Percentiles rank a stretch among this genome's conserved stretches.
phyloP scores from a whole-genome alignment of 2,888 invertebrate genomes.

The Drosophila acutilabella region DNA sequence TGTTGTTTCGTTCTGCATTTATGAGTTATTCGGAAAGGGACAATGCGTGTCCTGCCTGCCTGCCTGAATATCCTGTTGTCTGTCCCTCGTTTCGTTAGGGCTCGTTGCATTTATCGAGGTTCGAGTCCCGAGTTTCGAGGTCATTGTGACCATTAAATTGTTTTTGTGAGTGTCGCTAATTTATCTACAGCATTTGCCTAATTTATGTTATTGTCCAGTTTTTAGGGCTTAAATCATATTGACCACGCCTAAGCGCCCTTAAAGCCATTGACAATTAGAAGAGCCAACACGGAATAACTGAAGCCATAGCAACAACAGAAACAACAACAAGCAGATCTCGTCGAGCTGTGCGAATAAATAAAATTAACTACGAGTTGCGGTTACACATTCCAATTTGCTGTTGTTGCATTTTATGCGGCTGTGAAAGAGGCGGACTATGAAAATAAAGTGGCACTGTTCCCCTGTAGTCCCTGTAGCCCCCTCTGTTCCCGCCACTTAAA shows the following conservation, averaged over 20 bases:
- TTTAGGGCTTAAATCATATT: conserved; percentile 61
- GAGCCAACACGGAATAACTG: neutral
- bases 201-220: conserved; percentile 68
- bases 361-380: conserved; percentile 80
- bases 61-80: neutral
- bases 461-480: conserved; percentile 6
- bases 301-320: neutral
- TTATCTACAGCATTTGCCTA: conserved; percentile 77
- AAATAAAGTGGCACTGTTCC: conserved; percentile 69
- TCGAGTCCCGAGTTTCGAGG: conserved; percentile 40
- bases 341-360: conserved; percentile 67
- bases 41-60: conserved; percentile 34
- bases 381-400: conserved; percentile 81
- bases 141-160: conserved; percentile 66
- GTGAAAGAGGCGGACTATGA: conserved; percentile 79
- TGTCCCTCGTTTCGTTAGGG: neutral
- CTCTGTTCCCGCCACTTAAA: conserved; percentile 50
- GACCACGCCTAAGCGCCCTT: conserved; percentile 47
- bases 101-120: conserved; percentile 21
- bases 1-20: conserved; percentile 46
- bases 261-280: conserved; percentile 53
- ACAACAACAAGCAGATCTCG: neutral
- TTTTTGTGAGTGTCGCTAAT: conserved; percentile 66
- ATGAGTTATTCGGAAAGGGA: conserved; percentile 78
- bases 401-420: conserved; percentile 81